phyloP scores from a whole-genome alignment of 1,140 invertebrate species.

The Drosophila pseudoananassae region DNA sequence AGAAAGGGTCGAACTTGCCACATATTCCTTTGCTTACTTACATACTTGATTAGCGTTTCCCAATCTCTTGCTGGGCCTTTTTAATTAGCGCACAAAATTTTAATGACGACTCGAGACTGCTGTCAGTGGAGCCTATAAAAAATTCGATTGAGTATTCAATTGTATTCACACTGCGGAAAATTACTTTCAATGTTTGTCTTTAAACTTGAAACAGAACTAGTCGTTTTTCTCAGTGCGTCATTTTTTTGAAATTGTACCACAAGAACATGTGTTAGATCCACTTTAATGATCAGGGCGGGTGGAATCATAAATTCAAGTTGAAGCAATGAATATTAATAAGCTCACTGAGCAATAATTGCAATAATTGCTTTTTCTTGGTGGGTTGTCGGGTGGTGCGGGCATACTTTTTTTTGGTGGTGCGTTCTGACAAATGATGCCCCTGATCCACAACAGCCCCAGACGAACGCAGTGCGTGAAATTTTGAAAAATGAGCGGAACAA shows the following conservation, averaged over 20 bases:
- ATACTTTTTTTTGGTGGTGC: neutral
- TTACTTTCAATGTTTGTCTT: neutral
- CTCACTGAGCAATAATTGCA: slow-evolving; percentile 72
- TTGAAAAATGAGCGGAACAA: slow-evolving; percentile 63
- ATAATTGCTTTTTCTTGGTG: slow-evolving; percentile 46
- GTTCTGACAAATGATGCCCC: slow-evolving; percentile 64
- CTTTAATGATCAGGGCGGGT: slow-evolving; percentile 54
- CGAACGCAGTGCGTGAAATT: slow-evolving; percentile 49
- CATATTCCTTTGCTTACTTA: slow-evolving; percentile 5
- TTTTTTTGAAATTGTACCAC: slow-evolving; percentile 43
- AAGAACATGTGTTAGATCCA: slow-evolving; percentile 68
- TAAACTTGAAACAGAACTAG: neutral
- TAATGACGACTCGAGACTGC: slow-evolving; percentile 28
- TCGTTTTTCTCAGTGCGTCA: slow-evolving; percentile 16
- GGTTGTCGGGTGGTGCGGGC: neutral
- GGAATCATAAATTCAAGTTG: slow-evolving; percentile 69
- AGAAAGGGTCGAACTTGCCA: slow-evolving; percentile 24
- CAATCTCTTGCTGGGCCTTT: slow-evolving; percentile 28
- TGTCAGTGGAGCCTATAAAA: slow-evolving; percentile 40
- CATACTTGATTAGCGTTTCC: slow-evolving; percentile 18
- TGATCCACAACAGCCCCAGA: slow-evolving; percentile 1
- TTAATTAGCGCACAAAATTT: slow-evolving; percentile 67
- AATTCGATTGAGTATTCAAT: slow-evolving; percentile 21
- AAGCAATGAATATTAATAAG: slow-evolving; percentile 78
- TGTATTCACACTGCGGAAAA: slow-evolving; percentile 13